phyloP scores from a whole-genome alignment of 2,113 vertebrate genomes.

The Nerophis lumbriciformis region DNA sequence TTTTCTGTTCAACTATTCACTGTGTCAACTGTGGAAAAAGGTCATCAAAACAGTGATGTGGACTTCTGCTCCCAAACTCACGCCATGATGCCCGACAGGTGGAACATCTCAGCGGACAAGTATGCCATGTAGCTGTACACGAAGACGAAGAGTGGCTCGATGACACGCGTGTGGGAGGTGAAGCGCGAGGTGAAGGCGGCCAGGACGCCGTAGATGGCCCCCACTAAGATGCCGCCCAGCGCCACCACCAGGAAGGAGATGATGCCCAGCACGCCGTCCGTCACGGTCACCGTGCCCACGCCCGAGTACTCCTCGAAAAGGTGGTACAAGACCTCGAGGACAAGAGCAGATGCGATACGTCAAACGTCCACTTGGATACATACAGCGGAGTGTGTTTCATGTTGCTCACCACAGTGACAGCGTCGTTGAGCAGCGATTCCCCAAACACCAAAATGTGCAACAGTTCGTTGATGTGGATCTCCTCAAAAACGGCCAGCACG shows the following conservation, averaged over 20 bases:
- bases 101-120: slow-evolving; percentile 92
- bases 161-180: slow-evolving; percentile 91
- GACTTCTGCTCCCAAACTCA: slow-evolving; percentile 63
- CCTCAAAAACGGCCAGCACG: slow-evolving; percentile 94
- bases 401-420: slow-evolving; percentile 88
- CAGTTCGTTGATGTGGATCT: slow-evolving; percentile 98
- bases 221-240: slow-evolving; percentile 85
- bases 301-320: slow-evolving; percentile 88
- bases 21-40: too few relatives aligned
- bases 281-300: slow-evolving; percentile 69
- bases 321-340: slow-evolving; percentile 87
- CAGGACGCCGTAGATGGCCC: slow-evolving; percentile 87
- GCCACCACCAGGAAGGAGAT: slow-evolving; percentile 93
- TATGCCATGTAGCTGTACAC: slow-evolving; percentile 99
- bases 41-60: too few relatives aligned
- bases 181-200: slow-evolving; percentile 95
- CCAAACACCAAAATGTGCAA: slow-evolving; percentile 96
- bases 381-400: too few relatives aligned
- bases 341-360: background rate
- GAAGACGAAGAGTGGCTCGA: slow-evolving; percentile 97
- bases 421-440: slow-evolving; percentile 94
- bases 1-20: too few relatives aligned
- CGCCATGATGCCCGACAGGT: slow-evolving; percentile 99
- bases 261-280: slow-evolving; percentile 83
- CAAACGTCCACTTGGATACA: too few relatives aligned